Base-by-base conservation (phyloP, 2,888 invertebrate genomes). In the Agrilus biguttatus region DNA sequence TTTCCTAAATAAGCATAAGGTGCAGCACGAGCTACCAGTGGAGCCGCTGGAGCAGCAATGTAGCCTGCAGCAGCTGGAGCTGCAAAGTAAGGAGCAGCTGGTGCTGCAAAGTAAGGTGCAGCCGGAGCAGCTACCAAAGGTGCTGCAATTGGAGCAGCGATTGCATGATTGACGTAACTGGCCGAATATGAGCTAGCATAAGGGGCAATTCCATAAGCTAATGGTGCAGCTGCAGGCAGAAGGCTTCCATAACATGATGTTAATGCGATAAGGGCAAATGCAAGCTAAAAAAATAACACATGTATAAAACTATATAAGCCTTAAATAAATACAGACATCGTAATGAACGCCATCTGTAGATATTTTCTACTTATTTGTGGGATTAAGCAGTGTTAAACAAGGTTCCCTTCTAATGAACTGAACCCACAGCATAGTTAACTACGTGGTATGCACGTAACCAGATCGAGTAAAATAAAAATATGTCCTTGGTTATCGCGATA, bases 181-280 rank as follows among this genome's bases (percentile, higher is more conserved):
- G 83, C 82, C 46, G 81, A 82, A 66, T 81, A 85, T 12, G 81
- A 82, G 52, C 74, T 77, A 41, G 84, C 83, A 53, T 82, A 83
- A 3, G 84, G 83, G 1, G 83, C 78, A 4, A 83, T 70, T 28
- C 28, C 47, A 44, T 74, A 73, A 41, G 75, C 72, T 4, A 78
- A 77, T 12, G 67, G 65, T 3, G 59, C 57, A 5, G 63, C 54
- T 28, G 63, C 59, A 21, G 54, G 53, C 21, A 55, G 46, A n/a
- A 60, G 41, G 50, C 61, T 62, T 53, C 61, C 63, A 50, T 55
- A 54, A 45, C 59, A 54, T 44, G 53, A 44, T 7, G 54, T 47
- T 12, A 45, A 36, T 17, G 46, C 46, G 32, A 47, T 36, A 10
- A 46, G 23, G 33, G 44, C 47, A 17, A 44, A n/a, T 10, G 10